Conservation (phyloP, 30 jellyfish, hydroid and myxozoan species). For the Hydractinia symbiolongicarpus region DNA sequence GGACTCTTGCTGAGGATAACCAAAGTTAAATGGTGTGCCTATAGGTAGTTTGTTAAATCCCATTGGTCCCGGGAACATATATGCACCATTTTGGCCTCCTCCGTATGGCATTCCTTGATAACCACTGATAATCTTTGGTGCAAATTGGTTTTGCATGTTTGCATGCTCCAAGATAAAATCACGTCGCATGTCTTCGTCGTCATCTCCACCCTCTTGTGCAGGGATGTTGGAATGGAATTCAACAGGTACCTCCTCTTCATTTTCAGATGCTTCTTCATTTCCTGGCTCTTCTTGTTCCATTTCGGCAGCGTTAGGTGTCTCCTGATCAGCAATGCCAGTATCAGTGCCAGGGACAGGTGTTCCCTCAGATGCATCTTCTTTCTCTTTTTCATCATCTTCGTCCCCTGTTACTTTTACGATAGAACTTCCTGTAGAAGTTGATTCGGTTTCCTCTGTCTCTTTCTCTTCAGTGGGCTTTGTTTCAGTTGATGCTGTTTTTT, state of each 20-base stretch:
- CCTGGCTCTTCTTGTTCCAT: slow-evolving; percentile 15
- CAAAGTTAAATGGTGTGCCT: background rate
- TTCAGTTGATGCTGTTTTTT: no score
- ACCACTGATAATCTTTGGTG: slow-evolving; percentile 28
- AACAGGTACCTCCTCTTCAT: background rate
- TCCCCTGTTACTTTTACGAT: background rate
- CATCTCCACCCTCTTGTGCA: background rate
- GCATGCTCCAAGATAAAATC: slow-evolving; percentile 17
- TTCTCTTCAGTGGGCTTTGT: no score
- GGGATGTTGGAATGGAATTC: no score
- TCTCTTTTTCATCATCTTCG: slow-evolving; percentile 14
- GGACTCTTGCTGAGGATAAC: background rate
- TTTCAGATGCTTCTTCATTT: slow-evolving; percentile 1
- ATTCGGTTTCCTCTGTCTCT: no score
- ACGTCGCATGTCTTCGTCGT: slow-evolving; percentile 8
- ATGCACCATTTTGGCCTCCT: background rate
- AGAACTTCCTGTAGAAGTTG: background rate
- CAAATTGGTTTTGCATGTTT: background rate
- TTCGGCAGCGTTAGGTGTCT: background rate
- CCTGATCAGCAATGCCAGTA: slow-evolving; percentile 3
- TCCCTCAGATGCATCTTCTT: background rate
- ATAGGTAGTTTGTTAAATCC: background rate
- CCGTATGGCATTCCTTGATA: background rate
- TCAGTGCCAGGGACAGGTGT: background rate
- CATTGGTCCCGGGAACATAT: background rate